A percentile compares a stretch with the other conserved stretches of the same genome.
Conservation (phyloP, 2,113 vertebrate species). For the Megalops atlanticus region DNA sequence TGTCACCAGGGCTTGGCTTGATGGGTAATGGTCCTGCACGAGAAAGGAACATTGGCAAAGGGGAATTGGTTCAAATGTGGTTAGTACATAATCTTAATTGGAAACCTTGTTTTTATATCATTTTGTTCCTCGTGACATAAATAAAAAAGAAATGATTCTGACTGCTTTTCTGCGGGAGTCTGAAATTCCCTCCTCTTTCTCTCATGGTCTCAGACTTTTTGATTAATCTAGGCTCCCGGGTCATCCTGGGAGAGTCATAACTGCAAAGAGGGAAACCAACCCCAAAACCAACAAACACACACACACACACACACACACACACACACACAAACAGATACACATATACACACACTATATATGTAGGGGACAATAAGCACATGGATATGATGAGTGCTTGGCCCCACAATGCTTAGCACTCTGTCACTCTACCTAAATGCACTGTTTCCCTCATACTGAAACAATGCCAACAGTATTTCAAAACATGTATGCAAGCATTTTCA, state of each 20-base stretch:
- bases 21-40: not conserved
- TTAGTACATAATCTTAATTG: not conserved
- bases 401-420: slow-evolving; percentile 37
- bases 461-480: not conserved
- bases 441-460: slow-evolving; percentile 20
- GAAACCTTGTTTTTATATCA: not conserved
- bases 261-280: slow-evolving; percentile 38
- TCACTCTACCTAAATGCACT: slow-evolving; percentile 35
- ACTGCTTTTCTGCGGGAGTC: slow-evolving; percentile 48
- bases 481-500: not conserved
- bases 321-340: slow-evolving; percentile 49
- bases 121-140: not conserved
- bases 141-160: slow-evolving; percentile 20
- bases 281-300: slow-evolving; percentile 48
- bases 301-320: slow-evolving; percentile 33
- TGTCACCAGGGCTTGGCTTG: not conserved
- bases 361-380: slow-evolving; percentile 23
- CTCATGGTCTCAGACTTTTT: not conserved
- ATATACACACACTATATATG: slow-evolving; percentile 27
- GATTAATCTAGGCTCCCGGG: slow-evolving; percentile 36
- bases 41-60: not conserved
- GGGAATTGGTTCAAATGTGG: not conserved
- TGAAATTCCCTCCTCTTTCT: slow-evolving; percentile 22
- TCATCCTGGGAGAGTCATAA: slow-evolving; percentile 45
- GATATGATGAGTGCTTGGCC: slow-evolving; percentile 29